Percentiles rank a stretch among this genome's conserved stretches.
Conservation (phyloP, 2,113 vertebrate genomes). For the Myotis brandtii region DNA sequence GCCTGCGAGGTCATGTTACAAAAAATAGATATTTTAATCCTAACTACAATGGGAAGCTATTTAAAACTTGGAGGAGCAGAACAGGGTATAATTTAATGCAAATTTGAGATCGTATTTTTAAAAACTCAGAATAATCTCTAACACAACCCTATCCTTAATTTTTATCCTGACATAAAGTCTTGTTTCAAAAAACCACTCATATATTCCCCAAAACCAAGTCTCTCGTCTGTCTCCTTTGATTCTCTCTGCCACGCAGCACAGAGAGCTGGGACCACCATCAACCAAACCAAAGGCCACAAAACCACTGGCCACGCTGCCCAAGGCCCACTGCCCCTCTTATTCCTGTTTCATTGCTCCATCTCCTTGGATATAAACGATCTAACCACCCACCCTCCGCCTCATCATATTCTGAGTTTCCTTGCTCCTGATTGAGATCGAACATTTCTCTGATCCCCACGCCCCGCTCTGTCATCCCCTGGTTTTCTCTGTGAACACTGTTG, state of each 20-base stretch:
- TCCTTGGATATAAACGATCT: not conserved
- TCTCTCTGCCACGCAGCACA: not conserved
- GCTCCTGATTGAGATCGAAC: not conserved
- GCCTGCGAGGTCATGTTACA: not conserved
- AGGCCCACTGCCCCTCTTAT: not conserved
- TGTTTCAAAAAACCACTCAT: not conserved
- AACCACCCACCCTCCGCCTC: rapidly evolving
- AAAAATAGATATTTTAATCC: not conserved
- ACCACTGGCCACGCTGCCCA: not conserved
- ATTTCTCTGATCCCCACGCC: not conserved
- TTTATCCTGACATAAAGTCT: not conserved
- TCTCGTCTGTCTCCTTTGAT: not conserved
- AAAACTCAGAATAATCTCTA: not conserved
- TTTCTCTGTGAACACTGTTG: not conserved
- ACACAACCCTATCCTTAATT: not conserved
- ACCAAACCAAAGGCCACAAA: not conserved
- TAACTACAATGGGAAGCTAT: not conserved
- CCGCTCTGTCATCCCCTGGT: not conserved
- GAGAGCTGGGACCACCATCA: not conserved
- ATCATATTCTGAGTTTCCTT: no score
- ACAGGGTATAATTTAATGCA: not conserved
- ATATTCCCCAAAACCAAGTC: not conserved
- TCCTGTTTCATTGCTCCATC: not conserved
- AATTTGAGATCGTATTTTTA: not conserved
- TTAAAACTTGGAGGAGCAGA: not conserved